phyloP scores from a whole-genome alignment of 1,140 invertebrate genomes.

The Mesaphorura yosii region DNA sequence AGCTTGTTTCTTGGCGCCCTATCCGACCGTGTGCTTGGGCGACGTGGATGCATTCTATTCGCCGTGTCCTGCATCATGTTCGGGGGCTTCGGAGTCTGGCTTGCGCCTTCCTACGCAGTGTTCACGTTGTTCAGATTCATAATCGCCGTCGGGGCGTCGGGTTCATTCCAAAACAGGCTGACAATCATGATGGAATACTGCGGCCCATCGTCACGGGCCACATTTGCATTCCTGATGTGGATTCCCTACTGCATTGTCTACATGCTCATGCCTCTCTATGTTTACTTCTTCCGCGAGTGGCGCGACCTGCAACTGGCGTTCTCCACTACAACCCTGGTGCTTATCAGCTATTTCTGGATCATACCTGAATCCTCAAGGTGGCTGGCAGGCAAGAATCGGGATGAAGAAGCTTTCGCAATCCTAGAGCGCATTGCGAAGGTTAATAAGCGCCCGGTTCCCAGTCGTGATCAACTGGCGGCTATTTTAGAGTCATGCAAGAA shows the following conservation, averaged over 20 bases:
- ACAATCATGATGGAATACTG: neutral
- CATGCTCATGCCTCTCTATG: conserved; percentile 46
- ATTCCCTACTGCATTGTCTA: neutral
- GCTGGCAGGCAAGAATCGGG: conserved; percentile 59
- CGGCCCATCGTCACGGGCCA: neutral
- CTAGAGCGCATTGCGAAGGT: conserved; percentile 51
- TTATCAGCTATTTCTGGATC: conserved; percentile 54
- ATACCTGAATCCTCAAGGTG: conserved; percentile 73
- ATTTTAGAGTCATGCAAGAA: neutral
- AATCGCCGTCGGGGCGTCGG: neutral
- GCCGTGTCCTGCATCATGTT: neutral
- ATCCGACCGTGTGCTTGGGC: neutral
- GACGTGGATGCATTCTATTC: neutral
- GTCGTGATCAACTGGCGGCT: neutral
- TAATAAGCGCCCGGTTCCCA: conserved; percentile 35
- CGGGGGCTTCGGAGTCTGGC: neutral
- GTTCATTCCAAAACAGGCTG: neutral
- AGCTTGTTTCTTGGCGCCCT: neutral
- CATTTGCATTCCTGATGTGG: neutral
- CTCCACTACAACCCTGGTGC: conserved; percentile 52
- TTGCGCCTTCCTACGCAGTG: neutral
- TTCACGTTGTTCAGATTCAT: neutral
- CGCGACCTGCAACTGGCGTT: conserved; percentile 55
- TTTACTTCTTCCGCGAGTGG: conserved; percentile 60
- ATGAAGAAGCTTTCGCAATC: conserved; percentile 53